These are phyloP conservation scores for Takifugu flavidus DNA, from an alignment of 2,113 vertebrate species.

Conservation along the genomic window DNA sequence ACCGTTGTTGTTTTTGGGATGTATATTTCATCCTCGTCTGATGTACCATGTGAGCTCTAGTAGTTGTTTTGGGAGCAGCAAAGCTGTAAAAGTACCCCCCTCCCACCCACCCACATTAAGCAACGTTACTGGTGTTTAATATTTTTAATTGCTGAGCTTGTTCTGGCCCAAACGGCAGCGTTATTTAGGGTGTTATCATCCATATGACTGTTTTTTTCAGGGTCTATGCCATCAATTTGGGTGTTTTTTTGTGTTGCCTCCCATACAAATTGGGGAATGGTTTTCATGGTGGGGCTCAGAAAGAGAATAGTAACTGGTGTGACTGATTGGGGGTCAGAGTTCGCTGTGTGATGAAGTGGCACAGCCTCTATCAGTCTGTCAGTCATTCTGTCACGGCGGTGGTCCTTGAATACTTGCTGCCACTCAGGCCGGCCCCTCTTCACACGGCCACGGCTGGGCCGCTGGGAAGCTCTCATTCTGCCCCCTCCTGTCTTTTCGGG, in stretches of 20 bases:
- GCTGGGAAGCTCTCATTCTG: conserved; percentile 62
- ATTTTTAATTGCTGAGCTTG: conserved; percentile 6
- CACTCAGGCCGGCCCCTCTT: conserved; percentile 62
- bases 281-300: conserved; percentile 58
- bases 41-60: no score
- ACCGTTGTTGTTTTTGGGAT: not conserved
- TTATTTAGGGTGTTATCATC: conserved; percentile 44
- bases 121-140: not conserved
- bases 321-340: conserved; percentile 67
- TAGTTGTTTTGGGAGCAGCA: not conserved
- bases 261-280: conserved; percentile 70
- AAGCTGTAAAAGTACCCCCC: not conserved
- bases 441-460: conserved; percentile 46
- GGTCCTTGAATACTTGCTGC: conserved; percentile 68
- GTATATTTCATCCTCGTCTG: conserved; percentile 1
- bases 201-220: conserved; percentile 16
- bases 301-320: conserved; percentile 67
- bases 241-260: conserved; percentile 45
- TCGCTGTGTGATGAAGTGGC: conserved; percentile 73
- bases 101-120: not conserved
- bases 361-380: conserved; percentile 72
- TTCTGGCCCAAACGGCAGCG: conserved; percentile 16
- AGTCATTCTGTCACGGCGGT: conserved; percentile 67
- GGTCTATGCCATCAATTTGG: conserved; percentile 46
- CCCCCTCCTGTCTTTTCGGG: conserved; percentile 23